Base-by-base conservation (phyloP, 2,888 invertebrate species). In the Tenthredo amoena region DNA sequence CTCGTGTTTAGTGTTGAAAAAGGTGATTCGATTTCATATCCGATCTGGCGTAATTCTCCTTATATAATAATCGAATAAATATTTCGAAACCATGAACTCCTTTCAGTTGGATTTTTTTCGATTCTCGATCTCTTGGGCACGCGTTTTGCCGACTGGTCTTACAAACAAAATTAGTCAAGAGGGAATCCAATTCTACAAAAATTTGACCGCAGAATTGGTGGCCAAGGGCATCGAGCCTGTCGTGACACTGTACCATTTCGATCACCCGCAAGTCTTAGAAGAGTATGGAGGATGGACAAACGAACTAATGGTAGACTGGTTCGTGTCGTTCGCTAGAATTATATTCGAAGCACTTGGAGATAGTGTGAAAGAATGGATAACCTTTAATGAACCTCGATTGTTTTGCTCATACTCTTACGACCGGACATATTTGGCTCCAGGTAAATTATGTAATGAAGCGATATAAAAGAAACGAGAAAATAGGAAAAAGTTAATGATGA, bases 321-420 rank as follows among this genome's bases (percentile, higher is more conserved):
- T 96, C 89, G 94, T 93, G 18, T 95, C 95, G 87, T 96, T 95
- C 86, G 96, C 96, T 0, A 93, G 93, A 86, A 90, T 96, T 55
- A 90, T 96, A 86, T 95, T 96, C 86, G 94, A 95, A 86, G 93
- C 95, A 89, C 96, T 95, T 88, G 96, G 95, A 0, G 95, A 95
- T 88, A 95, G 95, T 89, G 89, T 91, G 1, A 91, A 91, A 87
- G 94, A 95, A 86, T 97, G 97, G 97, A 95, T 96, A 15, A 97
- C 97, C 0, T 95, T 97, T 88, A 97, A 97, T 91, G 97, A 97
- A 91, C 97, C 97, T 2, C 95, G 94, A 94, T 94, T 95, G 89
- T 94, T 95, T 71, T 95, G 95, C 89, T 91, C 94, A 86, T 93
- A 94, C 89, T 95, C 95, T 10, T 96, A 95, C 87, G 95, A 37